Evolutionary conservation across 2,888 invertebrate species (phyloP), one percentile per base, ranked within the genome.

Genomic region (Acrocyrtus sp.): DNA sequence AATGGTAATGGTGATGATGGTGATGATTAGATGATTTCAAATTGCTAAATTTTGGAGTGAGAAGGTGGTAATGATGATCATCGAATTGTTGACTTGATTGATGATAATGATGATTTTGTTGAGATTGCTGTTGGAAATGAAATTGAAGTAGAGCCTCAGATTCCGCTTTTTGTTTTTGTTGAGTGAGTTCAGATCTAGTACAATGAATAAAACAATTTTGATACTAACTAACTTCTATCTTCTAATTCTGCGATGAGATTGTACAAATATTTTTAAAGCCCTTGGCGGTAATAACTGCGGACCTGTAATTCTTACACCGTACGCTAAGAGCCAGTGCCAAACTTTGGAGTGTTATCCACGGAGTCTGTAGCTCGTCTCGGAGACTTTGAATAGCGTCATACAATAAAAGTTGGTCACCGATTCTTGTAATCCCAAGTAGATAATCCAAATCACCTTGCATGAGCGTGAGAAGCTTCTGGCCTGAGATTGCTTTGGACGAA

Each of bases 281-380:
- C n/a, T n/a, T n/a, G n/a, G n/a, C n/a, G n/a, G n/a, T n/a, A n/a
- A n/a, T n/a, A n/a, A n/a, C n/a, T n/a, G n/a, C n/a, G n/a, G n/a
- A 77, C 34, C 80, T 62, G 56, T 78, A 80, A 21, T 77, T 80
- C 57, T 78, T 78, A 17, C 78, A 80, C 12, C 80, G 67, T 2
- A 80, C 78, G 2, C 72, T 57, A 10, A 80, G 65, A 27, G 74
- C 66, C 22, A 73, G 69, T 5, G 78, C 65, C 29, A 80, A 50
- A 3, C 75, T 74, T 57, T 80, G 80, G 1, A 77, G 48, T 1
- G 80, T 78, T 5, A 74, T 57, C 56, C 79, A 58, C 15, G 76
- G 76, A 5, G 74, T 75, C 26, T 78, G 74, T 39, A 80, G 43
- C 27, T 80, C 80, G 74, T 79, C 56, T 8, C 54, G 65, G 12